Evolutionary conservation across 2,113 vertebrate species (phyloP).

Genomic region (Puntigrus tetrazona): DNA sequence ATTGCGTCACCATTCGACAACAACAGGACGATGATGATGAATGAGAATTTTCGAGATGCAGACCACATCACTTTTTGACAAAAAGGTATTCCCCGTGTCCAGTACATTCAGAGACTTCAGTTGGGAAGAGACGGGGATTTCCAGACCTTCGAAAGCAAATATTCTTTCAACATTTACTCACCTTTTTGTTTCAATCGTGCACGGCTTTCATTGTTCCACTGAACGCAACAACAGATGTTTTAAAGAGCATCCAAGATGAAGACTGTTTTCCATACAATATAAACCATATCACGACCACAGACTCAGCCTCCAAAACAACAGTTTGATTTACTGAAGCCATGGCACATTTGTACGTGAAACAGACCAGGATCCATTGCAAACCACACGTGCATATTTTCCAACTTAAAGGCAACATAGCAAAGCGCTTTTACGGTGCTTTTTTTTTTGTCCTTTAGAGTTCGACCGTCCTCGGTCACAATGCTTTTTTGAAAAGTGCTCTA

Average conservation of each 20-base stretch:
- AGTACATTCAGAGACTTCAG: neutral
- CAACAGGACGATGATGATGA: neutral
- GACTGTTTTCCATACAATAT: neutral
- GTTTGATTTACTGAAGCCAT: neutral
- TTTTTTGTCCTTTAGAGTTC: neutral
- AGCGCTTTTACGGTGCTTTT: neutral
- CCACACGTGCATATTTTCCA: neutral
- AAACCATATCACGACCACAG: neutral
- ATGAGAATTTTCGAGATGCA: neutral
- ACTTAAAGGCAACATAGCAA: neutral
- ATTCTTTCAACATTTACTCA: neutral
- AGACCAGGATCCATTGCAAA: neutral
- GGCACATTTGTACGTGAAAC: neutral
- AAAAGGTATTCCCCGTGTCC: neutral
- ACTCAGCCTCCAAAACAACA: neutral
- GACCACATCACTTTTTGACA: neutral
- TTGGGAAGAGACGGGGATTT: neutral
- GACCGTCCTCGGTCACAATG: neutral
- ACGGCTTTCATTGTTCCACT: neutral
- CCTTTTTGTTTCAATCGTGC: neutral
- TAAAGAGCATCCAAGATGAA: neutral
- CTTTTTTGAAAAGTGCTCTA: neutral
- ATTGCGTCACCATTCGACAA: neutral
- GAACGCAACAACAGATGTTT: neutral
- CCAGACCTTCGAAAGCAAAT: neutral